Percentiles rank a stretch among this genome's conserved stretches.
These are phyloP conservation scores for Lasioglossum vierecki DNA, from an alignment of 2,888 invertebrate genomes.

Conservation along the genomic window DNA sequence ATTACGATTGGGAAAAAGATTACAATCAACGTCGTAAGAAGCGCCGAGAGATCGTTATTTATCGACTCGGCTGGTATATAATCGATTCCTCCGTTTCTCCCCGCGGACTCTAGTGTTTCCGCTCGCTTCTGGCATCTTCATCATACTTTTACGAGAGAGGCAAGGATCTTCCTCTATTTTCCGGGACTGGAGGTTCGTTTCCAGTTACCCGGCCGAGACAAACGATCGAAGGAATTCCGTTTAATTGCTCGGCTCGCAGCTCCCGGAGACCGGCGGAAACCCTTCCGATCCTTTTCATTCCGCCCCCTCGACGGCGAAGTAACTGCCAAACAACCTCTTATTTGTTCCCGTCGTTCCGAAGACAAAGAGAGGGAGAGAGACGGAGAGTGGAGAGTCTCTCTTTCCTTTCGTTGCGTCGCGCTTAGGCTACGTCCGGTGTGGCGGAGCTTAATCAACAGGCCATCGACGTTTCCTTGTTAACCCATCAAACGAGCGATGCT, in stretches of 20 bases:
- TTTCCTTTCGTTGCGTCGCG: not conserved
- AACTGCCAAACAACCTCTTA: constrained; percentile 59
- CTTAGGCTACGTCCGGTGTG: not conserved
- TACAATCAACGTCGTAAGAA: constrained; percentile 2
- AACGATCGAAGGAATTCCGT: constrained; percentile 70
- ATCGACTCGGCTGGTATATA: constrained; percentile 11
- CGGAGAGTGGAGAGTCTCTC: not conserved
- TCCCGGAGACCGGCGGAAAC: constrained; percentile 7
- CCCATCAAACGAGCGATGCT: not conserved
- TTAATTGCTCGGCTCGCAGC: constrained; percentile 67
- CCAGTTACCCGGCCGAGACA: constrained; percentile 62
- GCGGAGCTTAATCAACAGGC: constrained; percentile 8
- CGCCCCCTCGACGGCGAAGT: constrained; percentile 29
- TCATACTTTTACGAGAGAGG: constrained; percentile 56
- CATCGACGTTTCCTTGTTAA: constrained; percentile 16
- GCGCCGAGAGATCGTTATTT: constrained; percentile 23
- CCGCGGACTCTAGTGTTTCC: not conserved
- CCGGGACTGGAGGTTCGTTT: constrained; percentile 41
- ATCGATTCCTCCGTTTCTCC: constrained; percentile 36
- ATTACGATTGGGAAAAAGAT: constrained; percentile 2
- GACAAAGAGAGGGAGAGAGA: not conserved
- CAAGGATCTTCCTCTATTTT: constrained; percentile 44
- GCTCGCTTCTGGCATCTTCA: constrained; percentile 17
- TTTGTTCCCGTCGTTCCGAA: constrained; percentile 29
- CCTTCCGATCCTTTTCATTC: constrained; percentile 53